Conservation (phyloP, 2,113 vertebrate species). For the Platysternon megacephalum region DNA sequence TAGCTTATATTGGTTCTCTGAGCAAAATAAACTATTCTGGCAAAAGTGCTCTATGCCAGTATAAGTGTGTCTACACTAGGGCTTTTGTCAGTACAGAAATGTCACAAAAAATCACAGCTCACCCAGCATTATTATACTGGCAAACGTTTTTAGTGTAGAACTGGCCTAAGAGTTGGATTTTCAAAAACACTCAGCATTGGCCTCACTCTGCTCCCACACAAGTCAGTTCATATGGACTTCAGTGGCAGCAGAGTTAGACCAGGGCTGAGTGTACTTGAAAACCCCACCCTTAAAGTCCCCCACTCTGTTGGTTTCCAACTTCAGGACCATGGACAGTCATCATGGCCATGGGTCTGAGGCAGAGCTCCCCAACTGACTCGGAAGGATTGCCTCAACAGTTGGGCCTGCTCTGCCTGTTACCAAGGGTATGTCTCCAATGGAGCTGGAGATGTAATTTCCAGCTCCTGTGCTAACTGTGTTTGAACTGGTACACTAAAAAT, state of each 20-base stretch:
- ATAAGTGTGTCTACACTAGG: not conserved
- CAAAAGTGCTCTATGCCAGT: not conserved
- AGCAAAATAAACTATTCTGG: not conserved
- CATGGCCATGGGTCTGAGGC: not conserved
- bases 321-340: not conserved
- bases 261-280: not conserved
- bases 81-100: not conserved
- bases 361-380: not conserved
- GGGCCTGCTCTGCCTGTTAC: not conserved
- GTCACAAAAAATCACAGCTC: not conserved
- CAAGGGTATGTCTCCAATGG: not conserved
- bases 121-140: not conserved
- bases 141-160: not conserved
- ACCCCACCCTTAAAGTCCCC: not conserved
- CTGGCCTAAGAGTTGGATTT: not conserved
- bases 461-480: not conserved
- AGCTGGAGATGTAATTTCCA: not conserved
- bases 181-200: too few relatives aligned
- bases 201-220: not conserved
- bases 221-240: not conserved
- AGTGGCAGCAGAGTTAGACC: not conserved
- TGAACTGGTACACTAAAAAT: not conserved
- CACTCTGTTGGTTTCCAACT: not conserved
- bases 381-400: not conserved
- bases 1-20: not conserved